These are phyloP conservation scores for Phalera bucephala DNA, from an alignment of 2,888 invertebrate species.

Conservation along the genomic window DNA sequence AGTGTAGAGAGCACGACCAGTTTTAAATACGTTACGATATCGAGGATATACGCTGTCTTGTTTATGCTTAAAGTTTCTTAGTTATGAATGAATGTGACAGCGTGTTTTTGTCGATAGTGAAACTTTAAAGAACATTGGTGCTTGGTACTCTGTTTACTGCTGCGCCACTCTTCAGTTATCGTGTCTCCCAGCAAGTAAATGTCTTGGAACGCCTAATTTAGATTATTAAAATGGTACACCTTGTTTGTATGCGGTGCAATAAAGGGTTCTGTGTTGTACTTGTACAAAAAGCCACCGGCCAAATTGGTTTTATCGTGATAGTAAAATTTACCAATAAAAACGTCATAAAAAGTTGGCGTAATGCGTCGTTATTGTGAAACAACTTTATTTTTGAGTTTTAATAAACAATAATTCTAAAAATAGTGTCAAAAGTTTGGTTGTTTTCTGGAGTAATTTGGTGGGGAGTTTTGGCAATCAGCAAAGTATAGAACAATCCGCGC, in stretches of 20 bases:
- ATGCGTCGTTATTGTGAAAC: slow-evolving; percentile 14
- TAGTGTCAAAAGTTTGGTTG: no score
- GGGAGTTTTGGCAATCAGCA: no score
- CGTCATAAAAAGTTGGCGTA: slow-evolving; percentile 28
- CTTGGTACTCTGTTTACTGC: slow-evolving; percentile 65
- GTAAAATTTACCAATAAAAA: slow-evolving; percentile 41
- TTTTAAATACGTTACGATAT: no score
- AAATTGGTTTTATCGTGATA: slow-evolving; percentile 23
- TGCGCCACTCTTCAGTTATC: slow-evolving; percentile 59
- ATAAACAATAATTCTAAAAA: slow-evolving; percentile 16
- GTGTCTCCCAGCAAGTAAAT: slow-evolving; percentile 35
- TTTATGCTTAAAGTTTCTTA: no score
- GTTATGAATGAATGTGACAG: no score
- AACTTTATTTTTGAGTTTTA: slow-evolving; percentile 23
- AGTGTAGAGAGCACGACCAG: no score
- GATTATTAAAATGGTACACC: slow-evolving; percentile 40
- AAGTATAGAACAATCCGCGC: no score
- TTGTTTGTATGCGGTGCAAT: slow-evolving; percentile 21
- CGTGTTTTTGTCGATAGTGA: no score
- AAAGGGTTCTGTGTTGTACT: slow-evolving; percentile 18
- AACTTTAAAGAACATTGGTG: no score
- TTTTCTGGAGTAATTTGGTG: no score
- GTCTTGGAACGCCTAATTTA: slow-evolving; percentile 51
- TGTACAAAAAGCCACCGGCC: slow-evolving; percentile 23
- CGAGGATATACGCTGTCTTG: no score